Evolutionary conservation across 2,797 vertebrate genomes (phyloP), one percentile per base, ranked within the genome.

Genomic region (Neostethus bicornis): DNA sequence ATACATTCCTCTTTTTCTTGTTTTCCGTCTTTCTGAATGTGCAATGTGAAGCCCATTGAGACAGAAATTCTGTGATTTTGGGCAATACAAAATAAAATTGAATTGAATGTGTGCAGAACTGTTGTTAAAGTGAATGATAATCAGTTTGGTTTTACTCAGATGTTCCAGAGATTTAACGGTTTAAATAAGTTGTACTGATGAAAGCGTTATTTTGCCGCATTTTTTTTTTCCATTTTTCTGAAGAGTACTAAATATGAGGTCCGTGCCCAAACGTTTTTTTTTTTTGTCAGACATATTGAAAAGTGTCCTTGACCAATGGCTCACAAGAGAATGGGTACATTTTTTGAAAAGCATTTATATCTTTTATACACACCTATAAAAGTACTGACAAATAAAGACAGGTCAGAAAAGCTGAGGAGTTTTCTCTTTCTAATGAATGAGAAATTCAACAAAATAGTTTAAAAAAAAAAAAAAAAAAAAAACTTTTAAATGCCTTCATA

Each of bases 191-290:
- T n/a, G 1, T 21, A 34, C 50, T 58, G 3, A 44, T 35, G 4
- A 14, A 23, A 13, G 17, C 26, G 21, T 8, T 6, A 16, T 58
- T 41, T 13, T 12, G 12, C 65, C 35, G 19, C 49, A 51, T 29
- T 34, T 58, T 44, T 34, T 58, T 44, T 17, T 44, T 29, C 0
- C 1, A 28, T 6, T 11, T 4, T 56, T 69, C 3, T 10, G 47
- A 50, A 34, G 11, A 46, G 14, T 20, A 16, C 6, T 16, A 47
- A 47, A 26, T 71, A 51, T n/a, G 24, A 5, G 9, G 11, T 7
- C 28, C 11, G 6, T 59, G 14, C 51, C 35, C 11, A 13, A 65
- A 45, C 38, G 16, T 20, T 44, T 39, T 11, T 6, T 9, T 6
- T 16, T 59, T 19, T 9, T 0, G 66, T 59, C 0, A 24, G 42